These are phyloP conservation scores for Gymnogyps californianus DNA, from an alignment of 2,113 vertebrate species.

Conservation along the genomic window DNA sequence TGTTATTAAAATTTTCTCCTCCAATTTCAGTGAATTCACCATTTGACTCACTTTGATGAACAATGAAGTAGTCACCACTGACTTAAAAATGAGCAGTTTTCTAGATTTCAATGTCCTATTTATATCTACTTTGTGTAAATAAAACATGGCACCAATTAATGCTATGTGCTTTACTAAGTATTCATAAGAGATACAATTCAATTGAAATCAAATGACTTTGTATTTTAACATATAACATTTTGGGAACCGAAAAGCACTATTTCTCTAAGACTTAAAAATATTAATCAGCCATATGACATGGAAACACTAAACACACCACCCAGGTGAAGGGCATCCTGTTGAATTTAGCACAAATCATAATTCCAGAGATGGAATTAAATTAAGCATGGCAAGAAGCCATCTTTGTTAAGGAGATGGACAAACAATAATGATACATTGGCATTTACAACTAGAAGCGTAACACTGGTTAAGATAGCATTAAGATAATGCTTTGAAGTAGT, in stretches of 20 bases:
- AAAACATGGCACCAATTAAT: not conserved
- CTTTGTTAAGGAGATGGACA: not conserved
- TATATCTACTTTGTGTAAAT: not conserved
- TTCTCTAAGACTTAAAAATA: not conserved
- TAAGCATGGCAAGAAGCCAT: not conserved
- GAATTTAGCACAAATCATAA: not conserved
- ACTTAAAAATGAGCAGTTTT: not conserved
- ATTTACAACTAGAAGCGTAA: not conserved
- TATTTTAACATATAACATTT: not conserved
- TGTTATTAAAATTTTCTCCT: not conserved
- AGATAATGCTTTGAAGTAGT: not conserved
- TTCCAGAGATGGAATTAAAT: not conserved
- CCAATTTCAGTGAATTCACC: not conserved
- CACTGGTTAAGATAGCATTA: not conserved
- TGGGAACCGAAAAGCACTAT: not conserved
- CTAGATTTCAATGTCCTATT: not conserved
- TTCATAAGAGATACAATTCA: not conserved
- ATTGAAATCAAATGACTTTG: not conserved
- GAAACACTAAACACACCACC: not conserved
- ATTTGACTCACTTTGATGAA: not conserved
- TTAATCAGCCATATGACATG: not conserved
- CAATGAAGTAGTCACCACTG: not conserved
- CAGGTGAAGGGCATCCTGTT: not conserved
- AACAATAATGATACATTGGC: not conserved
- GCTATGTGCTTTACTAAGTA: not conserved